Percentiles rank a stretch among this genome's conserved stretches.
phyloP scores from a whole-genome alignment of 2,797 vertebrate genomes.

The Crax fasciolata region DNA sequence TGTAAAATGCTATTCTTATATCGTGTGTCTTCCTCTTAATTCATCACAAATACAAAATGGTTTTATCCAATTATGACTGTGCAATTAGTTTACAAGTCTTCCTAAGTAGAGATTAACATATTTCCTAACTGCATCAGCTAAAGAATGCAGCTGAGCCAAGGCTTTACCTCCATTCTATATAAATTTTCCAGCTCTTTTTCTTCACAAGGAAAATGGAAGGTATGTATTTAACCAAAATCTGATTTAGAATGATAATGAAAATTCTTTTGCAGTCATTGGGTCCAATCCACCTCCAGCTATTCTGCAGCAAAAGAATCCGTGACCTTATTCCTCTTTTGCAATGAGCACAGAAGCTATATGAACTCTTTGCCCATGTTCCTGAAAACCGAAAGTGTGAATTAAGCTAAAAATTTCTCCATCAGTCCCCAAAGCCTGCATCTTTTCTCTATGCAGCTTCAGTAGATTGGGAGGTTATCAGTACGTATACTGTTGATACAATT shows the following conservation, averaged over 20 bases:
- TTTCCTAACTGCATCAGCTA: background rate
- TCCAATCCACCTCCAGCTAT: background rate
- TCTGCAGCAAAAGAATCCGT: background rate
- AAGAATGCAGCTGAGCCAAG: background rate
- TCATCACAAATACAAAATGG: background rate
- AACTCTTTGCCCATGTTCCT: background rate
- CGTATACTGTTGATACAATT: background rate
- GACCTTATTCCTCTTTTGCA: background rate
- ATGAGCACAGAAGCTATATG: background rate
- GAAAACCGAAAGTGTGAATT: background rate
- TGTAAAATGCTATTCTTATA: background rate
- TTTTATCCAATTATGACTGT: background rate
- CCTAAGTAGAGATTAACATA: background rate
- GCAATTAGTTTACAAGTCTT: background rate
- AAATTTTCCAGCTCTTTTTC: background rate
- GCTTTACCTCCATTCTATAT: background rate
- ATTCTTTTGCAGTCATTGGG: accelerated
- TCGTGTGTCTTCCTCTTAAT: background rate
- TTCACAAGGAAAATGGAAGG: background rate
- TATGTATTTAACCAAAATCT: background rate
- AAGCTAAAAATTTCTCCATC: background rate
- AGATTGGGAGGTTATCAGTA: background rate
- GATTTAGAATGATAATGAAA: background rate
- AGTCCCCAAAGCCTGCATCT: background rate
- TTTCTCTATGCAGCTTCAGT: background rate